Percentiles rank a stretch among this genome's conserved stretches.
phyloP scores from a whole-genome alignment of 2,797 vertebrate genomes.

The Capromys pilorides region DNA sequence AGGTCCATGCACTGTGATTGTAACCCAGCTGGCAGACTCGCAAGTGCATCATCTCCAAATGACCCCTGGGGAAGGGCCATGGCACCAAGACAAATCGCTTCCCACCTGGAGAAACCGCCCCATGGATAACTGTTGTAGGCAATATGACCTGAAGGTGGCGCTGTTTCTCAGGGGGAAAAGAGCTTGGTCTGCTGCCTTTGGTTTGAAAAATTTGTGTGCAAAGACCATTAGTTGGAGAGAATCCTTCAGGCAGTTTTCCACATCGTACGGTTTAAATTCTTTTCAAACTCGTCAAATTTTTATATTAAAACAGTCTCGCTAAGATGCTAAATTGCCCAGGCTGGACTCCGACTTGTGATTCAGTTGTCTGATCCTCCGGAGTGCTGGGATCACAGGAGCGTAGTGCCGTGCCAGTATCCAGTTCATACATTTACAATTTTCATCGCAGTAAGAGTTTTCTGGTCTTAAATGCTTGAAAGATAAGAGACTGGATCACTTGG shows the following conservation, averaged over 20 bases:
- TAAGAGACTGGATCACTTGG: not conserved
- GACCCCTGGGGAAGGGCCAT: not conserved
- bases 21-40: not conserved
- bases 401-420: accelerated
- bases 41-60: not conserved
- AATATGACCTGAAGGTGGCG: slow-evolving; percentile 82
- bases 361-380: not conserved
- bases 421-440: not conserved
- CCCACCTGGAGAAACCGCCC: accelerated
- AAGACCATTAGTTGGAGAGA: accelerated
- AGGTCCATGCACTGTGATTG: not conserved
- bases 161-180: slow-evolving; percentile 82
- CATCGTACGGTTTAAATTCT: not conserved
- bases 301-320: not conserved
- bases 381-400: not conserved
- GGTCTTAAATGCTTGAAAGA: not conserved
- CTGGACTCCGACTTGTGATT: not conserved
- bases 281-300: not conserved
- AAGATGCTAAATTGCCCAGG: not conserved
- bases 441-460: not conserved
- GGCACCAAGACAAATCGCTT: not conserved
- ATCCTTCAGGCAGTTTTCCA: not conserved
- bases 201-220: not conserved
- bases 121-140: not conserved
- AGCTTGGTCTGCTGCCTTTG: accelerated